Conservation (phyloP, 2,797 vertebrate species). For the Neostethus bicornis region DNA sequence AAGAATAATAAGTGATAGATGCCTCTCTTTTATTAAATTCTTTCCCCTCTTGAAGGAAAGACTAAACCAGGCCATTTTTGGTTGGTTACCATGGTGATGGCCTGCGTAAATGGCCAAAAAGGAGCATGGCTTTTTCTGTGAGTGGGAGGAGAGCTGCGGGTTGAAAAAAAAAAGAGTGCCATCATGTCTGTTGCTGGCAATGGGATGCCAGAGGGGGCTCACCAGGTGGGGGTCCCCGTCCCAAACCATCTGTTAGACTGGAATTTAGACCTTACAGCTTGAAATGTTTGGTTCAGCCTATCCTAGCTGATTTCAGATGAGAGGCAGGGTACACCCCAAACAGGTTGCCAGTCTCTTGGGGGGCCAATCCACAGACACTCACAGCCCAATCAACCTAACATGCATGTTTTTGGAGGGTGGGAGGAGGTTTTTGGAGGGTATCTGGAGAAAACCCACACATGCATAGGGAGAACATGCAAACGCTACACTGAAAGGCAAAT, state of each 20-base stretch:
- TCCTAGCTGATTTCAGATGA: too few relatives aligned
- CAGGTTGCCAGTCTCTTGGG: too few relatives aligned
- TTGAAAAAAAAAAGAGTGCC: slow-evolving; percentile 35
- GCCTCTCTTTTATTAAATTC: slow-evolving; percentile 23
- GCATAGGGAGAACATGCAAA: too few relatives aligned
- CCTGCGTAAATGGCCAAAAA: slow-evolving; percentile 39
- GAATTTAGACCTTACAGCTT: slow-evolving; percentile 19
- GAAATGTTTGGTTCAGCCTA: too few relatives aligned
- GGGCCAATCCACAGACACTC: too few relatives aligned
- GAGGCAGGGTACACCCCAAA: too few relatives aligned
- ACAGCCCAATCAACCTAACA: too few relatives aligned
- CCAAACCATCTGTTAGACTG: slow-evolving; percentile 43
- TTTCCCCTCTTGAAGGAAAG: slow-evolving; percentile 15
- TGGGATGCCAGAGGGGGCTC: slow-evolving; percentile 30
- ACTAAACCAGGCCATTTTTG: slow-evolving; percentile 26
- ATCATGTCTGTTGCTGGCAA: slow-evolving; percentile 35
- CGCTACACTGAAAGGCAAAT: too few relatives aligned
- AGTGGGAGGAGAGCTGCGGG: slow-evolving; percentile 18
- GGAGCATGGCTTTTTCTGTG: slow-evolving; percentile 30
- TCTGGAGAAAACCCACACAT: too few relatives aligned
- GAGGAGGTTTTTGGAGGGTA: too few relatives aligned
- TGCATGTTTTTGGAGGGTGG: too few relatives aligned
- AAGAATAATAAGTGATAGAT: slow-evolving; percentile 31
- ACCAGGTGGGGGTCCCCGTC: slow-evolving; percentile 23
- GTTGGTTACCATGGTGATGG: slow-evolving; percentile 44